A percentile compares a stretch with the other conserved stretches of the same genome.
Evolutionary conservation across 2,888 invertebrate genomes (phyloP).

Genomic region (Conomelus anceps): DNA sequence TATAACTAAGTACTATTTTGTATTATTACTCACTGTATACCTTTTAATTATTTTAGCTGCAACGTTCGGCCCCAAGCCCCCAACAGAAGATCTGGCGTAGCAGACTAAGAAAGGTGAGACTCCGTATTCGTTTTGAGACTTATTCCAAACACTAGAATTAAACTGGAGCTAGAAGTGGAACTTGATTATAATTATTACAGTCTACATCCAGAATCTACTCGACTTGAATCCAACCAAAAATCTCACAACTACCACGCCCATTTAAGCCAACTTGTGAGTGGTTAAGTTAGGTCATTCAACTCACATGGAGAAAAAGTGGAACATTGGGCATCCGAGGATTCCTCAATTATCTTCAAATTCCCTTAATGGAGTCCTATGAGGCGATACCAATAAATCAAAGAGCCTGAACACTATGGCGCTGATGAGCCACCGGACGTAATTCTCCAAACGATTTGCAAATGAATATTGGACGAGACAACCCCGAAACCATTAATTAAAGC

Average conservation of each 20-base stretch:
- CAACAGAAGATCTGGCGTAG: too few species aligned
- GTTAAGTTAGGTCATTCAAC: not conserved
- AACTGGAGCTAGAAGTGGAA: too few species aligned
- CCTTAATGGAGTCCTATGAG: not conserved
- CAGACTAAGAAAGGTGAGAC: too few species aligned
- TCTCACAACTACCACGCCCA: not conserved
- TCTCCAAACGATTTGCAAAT: not conserved
- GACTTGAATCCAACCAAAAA: not conserved
- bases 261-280: not conserved
- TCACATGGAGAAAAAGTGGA: not conserved
- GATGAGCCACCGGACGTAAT: not conserved
- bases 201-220: not conserved
- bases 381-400: not conserved
- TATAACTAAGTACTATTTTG: too few species aligned
- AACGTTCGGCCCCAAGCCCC: too few species aligned
- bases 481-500: not conserved
- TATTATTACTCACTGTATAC: too few species aligned
- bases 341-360: too few species aligned
- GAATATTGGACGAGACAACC: not conserved
- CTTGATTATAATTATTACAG: too few species aligned
- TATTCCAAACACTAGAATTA: too few species aligned
- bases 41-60: too few species aligned
- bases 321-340: too few species aligned
- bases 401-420: not conserved
- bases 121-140: too few species aligned